Evolutionary conservation across 2,888 invertebrate species (phyloP).

Genomic region (Netelia melanura): DNA sequence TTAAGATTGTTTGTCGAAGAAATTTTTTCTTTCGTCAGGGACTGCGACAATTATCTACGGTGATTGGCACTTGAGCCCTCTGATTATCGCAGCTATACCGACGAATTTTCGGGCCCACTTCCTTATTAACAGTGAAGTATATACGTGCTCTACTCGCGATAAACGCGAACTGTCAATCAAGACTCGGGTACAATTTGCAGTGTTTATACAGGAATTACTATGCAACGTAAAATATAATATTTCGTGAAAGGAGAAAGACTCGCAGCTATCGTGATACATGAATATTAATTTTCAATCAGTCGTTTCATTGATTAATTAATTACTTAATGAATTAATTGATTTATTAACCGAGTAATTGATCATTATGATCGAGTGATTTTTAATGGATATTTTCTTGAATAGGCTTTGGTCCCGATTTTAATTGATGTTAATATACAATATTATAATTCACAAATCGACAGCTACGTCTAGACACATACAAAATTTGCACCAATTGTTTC

Average conservation of each 20-base stretch:
- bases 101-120: conserved; percentile 52
- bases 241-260: neutral
- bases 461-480: no score
- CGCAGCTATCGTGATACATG: no score
- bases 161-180: conserved; percentile 22
- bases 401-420: no score
- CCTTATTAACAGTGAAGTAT: conserved; percentile 59
- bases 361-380: no score
- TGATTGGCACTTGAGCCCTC: conserved; percentile 75
- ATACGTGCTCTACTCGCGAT: conserved; percentile 35
- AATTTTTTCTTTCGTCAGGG: conserved; percentile 74
- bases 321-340: no score
- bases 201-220: conserved; percentile 5
- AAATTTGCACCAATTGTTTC: no score
- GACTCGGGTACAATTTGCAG: conserved; percentile 8
- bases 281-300: neutral
- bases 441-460: no score
- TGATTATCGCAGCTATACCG: conserved; percentile 71
- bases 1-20: conserved; percentile 79
- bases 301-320: neutral
- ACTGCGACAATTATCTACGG: conserved; percentile 76
- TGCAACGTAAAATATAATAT: neutral
- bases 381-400: no score
- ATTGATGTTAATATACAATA: no score
- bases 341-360: no score